Conservation (phyloP, 2,888 invertebrate genomes). For the Gymnocheta viridis region DNA sequence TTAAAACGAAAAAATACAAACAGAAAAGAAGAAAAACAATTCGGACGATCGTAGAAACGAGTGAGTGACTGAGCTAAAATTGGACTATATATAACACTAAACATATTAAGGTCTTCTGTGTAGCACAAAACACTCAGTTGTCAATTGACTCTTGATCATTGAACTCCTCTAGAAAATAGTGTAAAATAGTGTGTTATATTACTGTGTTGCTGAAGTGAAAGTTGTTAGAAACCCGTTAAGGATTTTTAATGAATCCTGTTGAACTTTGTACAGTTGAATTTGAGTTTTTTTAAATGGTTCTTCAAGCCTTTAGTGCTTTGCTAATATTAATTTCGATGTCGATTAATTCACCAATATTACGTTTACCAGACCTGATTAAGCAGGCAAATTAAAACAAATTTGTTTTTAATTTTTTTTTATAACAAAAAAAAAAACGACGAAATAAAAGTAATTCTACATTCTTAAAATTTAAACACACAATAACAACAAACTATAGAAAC, state of each 20-base stretch:
- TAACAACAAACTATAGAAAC: background rate
- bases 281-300: constrained; percentile 20
- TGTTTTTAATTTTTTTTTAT: constrained; percentile 7
- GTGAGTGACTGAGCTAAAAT: constrained; percentile 47
- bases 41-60: constrained; percentile 42
- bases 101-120: constrained; percentile 64
- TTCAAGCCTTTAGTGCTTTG: constrained; percentile 52
- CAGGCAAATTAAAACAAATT: constrained; percentile 72
- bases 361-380: constrained; percentile 79
- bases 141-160: constrained; percentile 61
- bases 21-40: constrained; percentile 9
- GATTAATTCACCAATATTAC: constrained; percentile 79
- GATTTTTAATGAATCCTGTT: constrained; percentile 43
- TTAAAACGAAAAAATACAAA: constrained; percentile 21
- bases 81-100: constrained; percentile 64
- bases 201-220: constrained; percentile 16
- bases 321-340: constrained; percentile 77
- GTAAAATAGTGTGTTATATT: background rate
- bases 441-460: background rate
- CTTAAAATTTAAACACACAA: background rate
- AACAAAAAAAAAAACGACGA: constrained; percentile 31
- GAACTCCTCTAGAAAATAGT: constrained; percentile 22
- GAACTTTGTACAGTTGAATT: constrained; percentile 22
- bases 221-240: constrained; percentile 34
- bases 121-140: constrained; percentile 59